A percentile compares a stretch with the other conserved stretches of the same genome.
Conservation (phyloP, 2,113 vertebrate genomes). For the Mus pahari region DNA sequence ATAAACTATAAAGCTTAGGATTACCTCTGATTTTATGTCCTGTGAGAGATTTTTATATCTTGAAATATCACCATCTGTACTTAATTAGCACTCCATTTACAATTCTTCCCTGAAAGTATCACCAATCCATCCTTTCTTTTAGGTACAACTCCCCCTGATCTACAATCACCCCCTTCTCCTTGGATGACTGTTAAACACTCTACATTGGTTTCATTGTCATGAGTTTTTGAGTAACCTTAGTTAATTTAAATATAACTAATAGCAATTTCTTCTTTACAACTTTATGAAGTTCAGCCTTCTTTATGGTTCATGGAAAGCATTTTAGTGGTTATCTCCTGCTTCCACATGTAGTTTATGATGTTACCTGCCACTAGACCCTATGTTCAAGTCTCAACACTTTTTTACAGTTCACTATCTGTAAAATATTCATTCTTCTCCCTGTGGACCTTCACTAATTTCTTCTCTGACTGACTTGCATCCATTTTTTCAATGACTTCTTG, state of each 20-base stretch:
- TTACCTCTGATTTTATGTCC: neutral
- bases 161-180: neutral
- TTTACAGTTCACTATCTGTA: neutral
- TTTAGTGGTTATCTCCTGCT: neutral
- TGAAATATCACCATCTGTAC: neutral
- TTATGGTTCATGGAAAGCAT: neutral
- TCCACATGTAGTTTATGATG: neutral
- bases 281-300: neutral
- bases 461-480: neutral
- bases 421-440: neutral
- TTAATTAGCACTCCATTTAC: neutral
- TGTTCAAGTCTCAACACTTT: neutral
- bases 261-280: neutral
- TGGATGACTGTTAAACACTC: neutral
- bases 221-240: neutral
- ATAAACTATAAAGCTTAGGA: neutral
- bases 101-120: neutral
- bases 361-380: neutral
- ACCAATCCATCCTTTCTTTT: neutral
- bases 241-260: neutral
- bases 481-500: constrained; percentile 26
- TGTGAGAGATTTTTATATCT: neutral
- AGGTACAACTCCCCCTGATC: neutral
- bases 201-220: neutral
- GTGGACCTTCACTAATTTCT: neutral